phyloP scores from a whole-genome alignment of 2,888 invertebrate genomes.

The Caenorhabditis angaria region DNA sequence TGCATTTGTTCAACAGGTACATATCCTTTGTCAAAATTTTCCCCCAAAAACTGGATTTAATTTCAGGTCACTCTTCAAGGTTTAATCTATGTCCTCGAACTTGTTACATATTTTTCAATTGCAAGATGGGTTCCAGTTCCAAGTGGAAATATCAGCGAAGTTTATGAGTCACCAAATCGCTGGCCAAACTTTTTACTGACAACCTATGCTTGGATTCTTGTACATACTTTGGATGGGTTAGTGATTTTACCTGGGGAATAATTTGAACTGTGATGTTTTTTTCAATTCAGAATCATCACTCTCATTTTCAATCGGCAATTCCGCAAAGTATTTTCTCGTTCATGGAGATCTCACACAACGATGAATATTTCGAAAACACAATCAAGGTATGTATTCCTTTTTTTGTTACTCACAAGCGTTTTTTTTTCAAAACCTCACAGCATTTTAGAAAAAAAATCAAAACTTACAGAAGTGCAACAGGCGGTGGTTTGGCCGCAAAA shows the following conservation, averaged over 20 bases:
- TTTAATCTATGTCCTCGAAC: constrained; percentile 48
- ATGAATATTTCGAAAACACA: constrained; percentile 36
- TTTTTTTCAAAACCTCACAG: no score
- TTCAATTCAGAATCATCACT: constrained; percentile 41
- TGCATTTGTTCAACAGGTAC: constrained; percentile 51
- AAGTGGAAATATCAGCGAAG: constrained; percentile 2
- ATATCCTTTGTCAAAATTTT: background rate
- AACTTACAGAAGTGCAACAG: background rate
- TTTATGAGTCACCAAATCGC: constrained; percentile 35
- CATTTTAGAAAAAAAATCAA: no score
- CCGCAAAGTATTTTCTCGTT: constrained; percentile 37
- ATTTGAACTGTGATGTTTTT: background rate
- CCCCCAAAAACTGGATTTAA: background rate
- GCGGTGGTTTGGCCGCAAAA: background rate
- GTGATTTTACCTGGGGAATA: background rate
- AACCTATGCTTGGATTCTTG: constrained; percentile 53
- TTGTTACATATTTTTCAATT: constrained; percentile 53
- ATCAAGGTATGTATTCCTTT: constrained; percentile 26
- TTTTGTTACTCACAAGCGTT: background rate
- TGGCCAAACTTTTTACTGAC: constrained; percentile 59
- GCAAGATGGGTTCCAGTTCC: constrained; percentile 37
- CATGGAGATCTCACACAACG: constrained; percentile 32
- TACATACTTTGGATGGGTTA: constrained; percentile 53
- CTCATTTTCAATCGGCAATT: constrained; percentile 53
- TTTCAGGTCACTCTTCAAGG: constrained; percentile 52